Conservation (phyloP, 2,797 vertebrate genomes). For the Gallirallus australis region DNA sequence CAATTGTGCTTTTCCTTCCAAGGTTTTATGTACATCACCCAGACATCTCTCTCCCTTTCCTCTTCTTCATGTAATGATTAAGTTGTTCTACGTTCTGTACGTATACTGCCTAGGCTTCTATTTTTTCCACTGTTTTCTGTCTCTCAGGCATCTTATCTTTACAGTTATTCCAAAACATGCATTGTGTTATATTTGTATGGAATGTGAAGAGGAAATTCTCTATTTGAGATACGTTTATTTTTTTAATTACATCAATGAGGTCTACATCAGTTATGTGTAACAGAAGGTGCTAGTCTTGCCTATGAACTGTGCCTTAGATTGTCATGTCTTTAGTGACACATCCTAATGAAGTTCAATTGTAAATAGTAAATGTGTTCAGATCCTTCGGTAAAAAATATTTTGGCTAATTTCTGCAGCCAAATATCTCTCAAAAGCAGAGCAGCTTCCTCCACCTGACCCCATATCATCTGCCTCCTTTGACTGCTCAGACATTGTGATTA, state of each 20-base stretch:
- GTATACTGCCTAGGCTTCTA: background rate
- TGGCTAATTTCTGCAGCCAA: background rate
- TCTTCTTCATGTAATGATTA: background rate
- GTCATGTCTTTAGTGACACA: background rate
- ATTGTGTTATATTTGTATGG: background rate
- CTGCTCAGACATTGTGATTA: background rate
- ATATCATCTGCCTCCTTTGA: background rate
- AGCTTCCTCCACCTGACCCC: background rate
- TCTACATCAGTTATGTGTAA: background rate
- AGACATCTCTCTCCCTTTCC: background rate
- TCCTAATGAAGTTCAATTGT: background rate
- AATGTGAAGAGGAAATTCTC: background rate
- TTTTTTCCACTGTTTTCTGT: background rate
- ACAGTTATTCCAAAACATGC: background rate
- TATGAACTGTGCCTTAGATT: background rate
- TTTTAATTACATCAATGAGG: background rate
- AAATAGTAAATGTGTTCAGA: background rate
- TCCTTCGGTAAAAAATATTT: background rate
- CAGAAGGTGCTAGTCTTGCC: background rate
- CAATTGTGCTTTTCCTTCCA: background rate
- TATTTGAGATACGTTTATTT: background rate
- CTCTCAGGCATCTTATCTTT: background rate
- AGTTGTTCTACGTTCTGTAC: background rate
- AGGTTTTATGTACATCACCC: background rate
- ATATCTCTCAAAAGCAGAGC: background rate